Conservation (phyloP, 2,113 vertebrate genomes). For the Catharus minimus region DNA sequence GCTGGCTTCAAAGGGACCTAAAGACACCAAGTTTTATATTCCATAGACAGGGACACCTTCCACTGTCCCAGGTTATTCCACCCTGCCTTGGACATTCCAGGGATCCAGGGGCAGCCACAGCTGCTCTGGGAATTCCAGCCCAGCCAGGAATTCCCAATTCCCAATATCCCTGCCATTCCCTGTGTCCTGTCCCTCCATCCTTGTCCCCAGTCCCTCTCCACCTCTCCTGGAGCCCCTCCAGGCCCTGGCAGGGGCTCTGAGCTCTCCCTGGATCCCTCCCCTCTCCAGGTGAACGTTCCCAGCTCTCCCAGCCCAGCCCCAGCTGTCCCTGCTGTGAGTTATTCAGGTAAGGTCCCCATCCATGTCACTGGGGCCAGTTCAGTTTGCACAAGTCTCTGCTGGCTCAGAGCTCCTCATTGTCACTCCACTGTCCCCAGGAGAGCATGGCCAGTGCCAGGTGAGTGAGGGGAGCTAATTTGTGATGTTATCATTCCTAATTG, state of each 20-base stretch:
- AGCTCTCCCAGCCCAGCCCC: not conserved
- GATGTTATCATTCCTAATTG: rapidly evolving
- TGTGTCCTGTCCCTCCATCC: not conserved
- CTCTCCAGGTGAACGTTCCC: rapidly evolving
- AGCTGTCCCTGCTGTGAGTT: not conserved
- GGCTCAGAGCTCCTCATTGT: not conserved
- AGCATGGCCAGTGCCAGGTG: not conserved
- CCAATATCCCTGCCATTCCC: not conserved
- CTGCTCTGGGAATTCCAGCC: not conserved
- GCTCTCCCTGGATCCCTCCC: not conserved
- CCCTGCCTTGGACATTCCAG: not conserved
- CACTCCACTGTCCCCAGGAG: rapidly evolving
- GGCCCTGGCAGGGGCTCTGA: not conserved
- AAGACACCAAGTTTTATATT: rapidly evolving
- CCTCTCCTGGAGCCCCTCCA: not conserved
- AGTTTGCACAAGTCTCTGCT: not conserved
- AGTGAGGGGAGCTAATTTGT: not conserved
- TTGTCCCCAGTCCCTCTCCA: not conserved
- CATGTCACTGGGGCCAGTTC: not conserved
- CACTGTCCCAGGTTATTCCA: rapidly evolving
- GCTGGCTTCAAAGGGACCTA: not conserved
- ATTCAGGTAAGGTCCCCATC: rapidly evolving
- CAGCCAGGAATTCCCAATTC: not conserved
- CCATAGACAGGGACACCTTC: not conserved
- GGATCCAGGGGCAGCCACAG: not conserved